Evolutionary conservation across 2,113 vertebrate genomes (phyloP).

Genomic region (Microtus oregoni): DNA sequence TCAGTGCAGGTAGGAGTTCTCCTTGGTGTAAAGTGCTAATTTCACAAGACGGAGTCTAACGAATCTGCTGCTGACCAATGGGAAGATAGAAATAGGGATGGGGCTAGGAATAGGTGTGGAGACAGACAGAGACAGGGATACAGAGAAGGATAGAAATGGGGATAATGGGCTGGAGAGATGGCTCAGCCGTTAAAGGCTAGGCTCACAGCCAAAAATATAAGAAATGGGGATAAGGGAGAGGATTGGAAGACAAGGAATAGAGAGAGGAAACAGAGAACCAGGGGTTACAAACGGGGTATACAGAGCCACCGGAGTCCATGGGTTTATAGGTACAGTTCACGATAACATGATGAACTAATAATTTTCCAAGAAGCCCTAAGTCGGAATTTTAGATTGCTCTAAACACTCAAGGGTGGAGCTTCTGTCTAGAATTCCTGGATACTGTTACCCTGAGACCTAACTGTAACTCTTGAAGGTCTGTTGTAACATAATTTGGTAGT

Average conservation of each 20-base stretch:
- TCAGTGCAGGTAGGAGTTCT: not conserved
- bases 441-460: conserved; percentile 71
- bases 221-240: not conserved
- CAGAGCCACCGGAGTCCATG: not conserved
- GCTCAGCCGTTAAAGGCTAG: too few relatives aligned
- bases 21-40: not conserved
- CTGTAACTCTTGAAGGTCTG: conserved; percentile 36
- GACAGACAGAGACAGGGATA: not conserved
- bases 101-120: not conserved
- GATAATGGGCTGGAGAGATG: too few relatives aligned
- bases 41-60: not conserved
- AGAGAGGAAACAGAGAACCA: not conserved
- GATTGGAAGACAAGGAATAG: not conserved
- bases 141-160: too few relatives aligned
- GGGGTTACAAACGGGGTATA: not conserved
- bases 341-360: conserved; percentile 5
- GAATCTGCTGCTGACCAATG: not conserved
- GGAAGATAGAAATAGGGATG: not conserved
- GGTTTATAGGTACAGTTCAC: not conserved
- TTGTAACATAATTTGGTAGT: conserved; percentile 58
- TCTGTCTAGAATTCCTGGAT: conserved; percentile 3
- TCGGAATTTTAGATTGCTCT: conserved; percentile 45
- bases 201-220: too few relatives aligned
- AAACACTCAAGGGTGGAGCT: not conserved
- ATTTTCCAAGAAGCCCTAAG: not conserved